Evolutionary conservation across 1,140 invertebrate species (phyloP), one percentile per base, ranked within the genome.

Genomic region (Drosophila funebris): DNA sequence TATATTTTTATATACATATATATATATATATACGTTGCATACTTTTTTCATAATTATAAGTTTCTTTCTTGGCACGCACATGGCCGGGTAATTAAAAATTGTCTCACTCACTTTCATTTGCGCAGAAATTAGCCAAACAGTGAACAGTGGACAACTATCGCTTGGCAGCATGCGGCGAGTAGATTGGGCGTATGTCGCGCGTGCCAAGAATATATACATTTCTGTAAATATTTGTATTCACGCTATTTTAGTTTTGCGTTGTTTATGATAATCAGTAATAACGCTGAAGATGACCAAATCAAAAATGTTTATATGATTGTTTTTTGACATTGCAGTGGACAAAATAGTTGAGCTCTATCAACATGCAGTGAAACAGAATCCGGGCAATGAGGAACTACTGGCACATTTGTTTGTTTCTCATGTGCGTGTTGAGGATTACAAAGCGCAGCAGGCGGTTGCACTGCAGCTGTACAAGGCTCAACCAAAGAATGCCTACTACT

Each of bases 401-500:
- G 97, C 97, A 0, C 96, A 98, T 90, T 93, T 99, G 8, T 99
- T 99, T 89, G 98, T 99, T 96, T 96, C 98, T 0, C 97, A 99
- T 92, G 98, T 99, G 3, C 94, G 98, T 20, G 92, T 98, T 11
- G 95, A 95, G 6, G 96, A 99, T 92, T 98, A 97, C 82, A 97
- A 97, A 89, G 96, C 97, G 22, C 98, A 99, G 90, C 97, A 99
- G 84, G 94, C 96, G 66, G 95, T 96, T 6, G 98, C 98, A 0
- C 94, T 99, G 93, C 93, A 94, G 16, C 93, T 99, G 3, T 99
- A 98, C 90, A 98, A 98, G 93, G 92, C 97, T 24, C 96, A 96
- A 90, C 96, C 96, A 22, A 99, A 99, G 92, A 98, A 97, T 92
- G 98, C 97, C 0, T 99, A 99, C 92, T 99, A 98, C 91, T 99